Base-by-base conservation (phyloP, 2,888 invertebrate species). In the Noctua fimbriata region DNA sequence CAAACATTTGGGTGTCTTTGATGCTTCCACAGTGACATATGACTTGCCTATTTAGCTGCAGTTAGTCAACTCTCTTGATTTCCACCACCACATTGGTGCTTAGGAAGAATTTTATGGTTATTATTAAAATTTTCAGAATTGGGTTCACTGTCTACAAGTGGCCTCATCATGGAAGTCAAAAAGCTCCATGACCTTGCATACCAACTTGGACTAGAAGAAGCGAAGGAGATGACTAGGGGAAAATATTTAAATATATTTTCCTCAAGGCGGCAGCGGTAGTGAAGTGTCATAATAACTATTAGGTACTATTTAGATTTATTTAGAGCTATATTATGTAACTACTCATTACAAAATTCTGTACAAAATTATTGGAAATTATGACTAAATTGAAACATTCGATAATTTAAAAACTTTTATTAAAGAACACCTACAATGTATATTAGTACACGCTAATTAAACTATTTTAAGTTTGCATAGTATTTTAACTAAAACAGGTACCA, bases 161-260 rank as follows among this genome's bases (percentile, higher is more conserved):
- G 98, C 85, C 96, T 99, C 49, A 98, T 99, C 89, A 98, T 98
- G 91, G 99, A 99, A 97, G 99, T 99, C 0, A 98, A 99, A 94
- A 98, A 99, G 92, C 97, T 99, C 28, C 99, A 99, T 93, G 99
- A 99, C 92, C 97, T 98, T 82, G 99, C 99, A 0, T 99, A 99
- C 94, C 98, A 99, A 92, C 96, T 99, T 52, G 99, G 99, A 6
- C 97, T 99, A 28, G 99, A 99, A 93, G 99, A 99, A 96, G 98
- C 99, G 0, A 99, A 99, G 94, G 99, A 99, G 97, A 99, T 99
- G 98, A 99, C 99, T 0, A 97, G 99, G 89, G 99, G 99, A 65
- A 99, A 99, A 96, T 99, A 99, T 95, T 97, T 99, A 86, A 99
- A 99, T 93, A 98, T 99, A 92, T 98, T 98, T 91, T 90, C 95